These are phyloP conservation scores for Epinephelus lanceolatus DNA, from an alignment of 2,113 vertebrate genomes.

Conservation along the genomic window DNA sequence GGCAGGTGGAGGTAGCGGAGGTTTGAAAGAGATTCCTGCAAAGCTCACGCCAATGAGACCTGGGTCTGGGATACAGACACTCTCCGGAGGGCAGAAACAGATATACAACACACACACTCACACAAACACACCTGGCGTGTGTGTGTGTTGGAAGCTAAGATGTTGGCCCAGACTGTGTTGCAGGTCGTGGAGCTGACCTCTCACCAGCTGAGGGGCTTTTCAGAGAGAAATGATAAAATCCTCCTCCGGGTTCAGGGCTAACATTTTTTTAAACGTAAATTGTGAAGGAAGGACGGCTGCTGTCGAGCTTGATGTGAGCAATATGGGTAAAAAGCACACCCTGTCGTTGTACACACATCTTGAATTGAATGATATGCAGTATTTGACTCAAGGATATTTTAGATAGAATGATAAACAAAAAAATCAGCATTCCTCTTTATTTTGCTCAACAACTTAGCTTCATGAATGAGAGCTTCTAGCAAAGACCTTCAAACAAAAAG, in stretches of 20 bases:
- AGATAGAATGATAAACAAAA: neutral
- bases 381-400: neutral
- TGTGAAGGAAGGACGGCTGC: neutral
- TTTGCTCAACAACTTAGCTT: neutral
- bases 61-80: constrained; percentile 3
- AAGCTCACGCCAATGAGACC: constrained; percentile 44
- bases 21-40: constrained; percentile 43
- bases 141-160: neutral
- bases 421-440: no score
- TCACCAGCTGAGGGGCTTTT: neutral
- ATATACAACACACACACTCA: constrained; percentile 8
- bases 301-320: neutral
- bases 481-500: neutral
- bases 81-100: constrained; percentile 1
- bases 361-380: neutral
- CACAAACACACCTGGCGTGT: neutral
- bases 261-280: neutral
- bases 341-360: neutral
- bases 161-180: neutral
- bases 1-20: constrained; percentile 30
- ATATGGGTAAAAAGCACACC: neutral
- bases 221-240: neutral
- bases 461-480: neutral
- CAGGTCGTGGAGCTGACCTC: neutral
- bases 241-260: neutral